Evolutionary conservation across 2,888 invertebrate genomes (phyloP).

Genomic region (Mactromeris polynyma): DNA sequence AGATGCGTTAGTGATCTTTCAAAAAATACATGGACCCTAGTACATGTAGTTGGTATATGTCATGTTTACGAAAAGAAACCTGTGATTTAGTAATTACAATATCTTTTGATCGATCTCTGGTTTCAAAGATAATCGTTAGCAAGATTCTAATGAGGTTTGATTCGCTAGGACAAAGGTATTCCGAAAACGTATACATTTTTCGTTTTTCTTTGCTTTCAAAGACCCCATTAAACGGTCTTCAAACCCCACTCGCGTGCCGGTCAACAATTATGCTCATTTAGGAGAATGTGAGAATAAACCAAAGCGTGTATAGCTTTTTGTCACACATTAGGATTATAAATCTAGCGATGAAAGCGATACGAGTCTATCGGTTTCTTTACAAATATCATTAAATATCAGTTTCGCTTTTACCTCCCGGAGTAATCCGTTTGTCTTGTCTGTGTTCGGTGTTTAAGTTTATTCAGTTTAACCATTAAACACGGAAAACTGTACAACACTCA

Average conservation of each 20-base stretch:
- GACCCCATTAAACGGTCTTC: background rate
- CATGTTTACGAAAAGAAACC: background rate
- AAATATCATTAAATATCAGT: too few species aligned
- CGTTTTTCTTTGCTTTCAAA: conserved; percentile 8
- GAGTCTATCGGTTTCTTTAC: too few species aligned
- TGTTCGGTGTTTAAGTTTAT: conserved; percentile 9
- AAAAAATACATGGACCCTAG: too few species aligned
- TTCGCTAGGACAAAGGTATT: background rate
- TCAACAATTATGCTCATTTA: background rate
- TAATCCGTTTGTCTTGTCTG: background rate
- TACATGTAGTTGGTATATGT: background rate
- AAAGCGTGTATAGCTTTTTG: background rate
- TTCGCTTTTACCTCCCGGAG: too few species aligned
- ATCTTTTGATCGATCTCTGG: background rate
- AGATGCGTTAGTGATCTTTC: too few species aligned
- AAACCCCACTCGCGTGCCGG: background rate
- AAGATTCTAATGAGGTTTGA: background rate
- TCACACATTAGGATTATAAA: background rate
- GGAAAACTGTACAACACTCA: too few species aligned
- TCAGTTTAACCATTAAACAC: too few species aligned
- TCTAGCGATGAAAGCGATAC: too few species aligned
- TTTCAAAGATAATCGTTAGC: background rate
- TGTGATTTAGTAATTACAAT: background rate
- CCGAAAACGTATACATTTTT: background rate
- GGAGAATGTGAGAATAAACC: background rate